Conservation (phyloP, 1,140 invertebrate species). For the Tetraneura akinire region DNA sequence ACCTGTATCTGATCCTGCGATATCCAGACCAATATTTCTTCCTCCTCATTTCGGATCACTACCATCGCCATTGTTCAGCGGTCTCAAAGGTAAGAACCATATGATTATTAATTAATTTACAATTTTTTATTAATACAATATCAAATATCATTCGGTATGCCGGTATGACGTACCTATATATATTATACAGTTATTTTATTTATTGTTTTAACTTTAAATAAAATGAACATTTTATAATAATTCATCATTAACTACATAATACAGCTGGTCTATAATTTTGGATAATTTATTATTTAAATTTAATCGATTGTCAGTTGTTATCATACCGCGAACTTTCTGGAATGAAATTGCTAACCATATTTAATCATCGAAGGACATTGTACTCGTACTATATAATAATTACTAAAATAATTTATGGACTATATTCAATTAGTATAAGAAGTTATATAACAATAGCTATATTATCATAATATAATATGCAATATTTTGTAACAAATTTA, state of each 20-base stretch:
- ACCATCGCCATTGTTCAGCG: constrained; percentile 35
- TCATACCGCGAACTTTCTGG: neutral
- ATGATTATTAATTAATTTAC: neutral
- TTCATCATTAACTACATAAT: neutral
- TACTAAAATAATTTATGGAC: constrained; percentile 1
- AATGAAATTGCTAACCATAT: constrained; percentile 6
- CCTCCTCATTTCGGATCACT: constrained; percentile 44
- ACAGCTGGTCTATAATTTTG: neutral
- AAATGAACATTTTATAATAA: too few species aligned
- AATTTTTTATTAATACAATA: too few species aligned
- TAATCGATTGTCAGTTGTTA: neutral
- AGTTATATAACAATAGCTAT: too few species aligned
- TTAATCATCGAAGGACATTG: neutral
- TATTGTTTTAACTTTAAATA: too few species aligned
- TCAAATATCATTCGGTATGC: too few species aligned
- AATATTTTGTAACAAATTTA: neutral
- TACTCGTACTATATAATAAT: too few species aligned
- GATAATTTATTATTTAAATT: constrained; percentile 5
- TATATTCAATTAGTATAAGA: neutral
- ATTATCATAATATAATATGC: too few species aligned
- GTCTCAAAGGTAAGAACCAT: constrained; percentile 42
- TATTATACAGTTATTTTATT: neutral
- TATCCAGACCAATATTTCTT: constrained; percentile 47
- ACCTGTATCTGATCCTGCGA: constrained; percentile 37
- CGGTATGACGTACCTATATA: too few species aligned